These are phyloP conservation scores for Zoanthus sociatus DNA, from an alignment of 92 coral and sea anemone genomes.

Conservation along the genomic window DNA sequence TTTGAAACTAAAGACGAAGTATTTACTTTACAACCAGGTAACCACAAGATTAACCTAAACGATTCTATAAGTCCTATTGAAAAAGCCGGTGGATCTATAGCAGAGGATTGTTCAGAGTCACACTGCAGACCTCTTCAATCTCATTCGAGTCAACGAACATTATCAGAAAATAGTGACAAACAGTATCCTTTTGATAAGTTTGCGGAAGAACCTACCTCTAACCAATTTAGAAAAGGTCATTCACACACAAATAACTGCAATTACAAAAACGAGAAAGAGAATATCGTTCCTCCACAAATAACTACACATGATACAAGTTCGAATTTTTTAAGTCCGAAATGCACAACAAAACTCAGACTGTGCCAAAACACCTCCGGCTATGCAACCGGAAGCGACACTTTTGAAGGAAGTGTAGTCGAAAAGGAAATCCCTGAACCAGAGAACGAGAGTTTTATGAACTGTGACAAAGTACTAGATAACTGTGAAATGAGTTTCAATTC, in stretches of 20 bases:
- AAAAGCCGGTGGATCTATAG: conserved; percentile 4
- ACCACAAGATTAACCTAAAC: neutral
- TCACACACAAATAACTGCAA: neutral
- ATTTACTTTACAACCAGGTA: neutral
- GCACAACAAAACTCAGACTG: neutral
- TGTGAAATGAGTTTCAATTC: conserved; percentile 27
- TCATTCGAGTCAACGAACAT: neutral
- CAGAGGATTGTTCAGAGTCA: neutral
- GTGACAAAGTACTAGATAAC: conserved; percentile 1
- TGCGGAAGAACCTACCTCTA: neutral
- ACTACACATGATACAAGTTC: neutral
- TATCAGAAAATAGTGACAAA: too few relatives aligned
- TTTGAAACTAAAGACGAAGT: neutral
- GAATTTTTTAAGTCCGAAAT: conserved; percentile 16
- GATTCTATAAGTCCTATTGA: conserved; percentile 30
- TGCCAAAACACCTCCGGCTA: conserved; percentile 63
- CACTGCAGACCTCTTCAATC: neutral
- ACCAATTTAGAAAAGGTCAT: neutral
- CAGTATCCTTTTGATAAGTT: too few relatives aligned
- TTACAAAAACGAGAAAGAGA: neutral
- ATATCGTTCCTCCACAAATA: neutral
- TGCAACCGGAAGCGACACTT: conserved; percentile 53
- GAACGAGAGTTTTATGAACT: neutral
- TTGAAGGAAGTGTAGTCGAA: conserved; percentile 15
- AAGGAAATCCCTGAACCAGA: conserved; percentile 19